These are phyloP conservation scores for Tuberolachnus salignus DNA, from an alignment of 2,888 invertebrate genomes.

Conservation along the genomic window DNA sequence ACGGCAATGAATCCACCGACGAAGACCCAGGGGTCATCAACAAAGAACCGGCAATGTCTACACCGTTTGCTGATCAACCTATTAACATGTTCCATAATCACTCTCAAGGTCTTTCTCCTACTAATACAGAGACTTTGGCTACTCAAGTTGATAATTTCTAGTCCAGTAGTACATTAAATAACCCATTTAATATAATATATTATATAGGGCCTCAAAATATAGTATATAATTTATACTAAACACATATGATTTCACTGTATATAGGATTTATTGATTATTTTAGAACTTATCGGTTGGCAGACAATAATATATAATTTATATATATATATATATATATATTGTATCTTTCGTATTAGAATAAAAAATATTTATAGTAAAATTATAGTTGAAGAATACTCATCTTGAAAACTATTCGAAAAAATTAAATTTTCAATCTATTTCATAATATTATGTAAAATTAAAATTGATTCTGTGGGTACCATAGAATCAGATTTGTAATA, in stretches of 20 bases:
- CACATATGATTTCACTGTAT: not conserved
- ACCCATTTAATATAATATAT: not conserved
- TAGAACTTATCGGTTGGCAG: not conserved
- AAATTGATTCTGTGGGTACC: not conserved
- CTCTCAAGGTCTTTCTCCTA: constrained; percentile 17
- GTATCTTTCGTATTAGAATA: not conserved
- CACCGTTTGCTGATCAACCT: constrained; percentile 32
- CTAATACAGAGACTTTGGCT: constrained; percentile 36
- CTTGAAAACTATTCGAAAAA: not conserved
- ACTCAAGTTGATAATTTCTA: constrained; percentile 49
- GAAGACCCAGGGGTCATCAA: constrained; percentile 27
- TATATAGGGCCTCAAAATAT: not conserved
- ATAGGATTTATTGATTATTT: constrained; percentile 17
- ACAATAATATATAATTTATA: not conserved
- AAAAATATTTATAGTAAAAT: not conserved
- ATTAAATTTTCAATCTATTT: not conserved
- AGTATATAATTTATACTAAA: not conserved
- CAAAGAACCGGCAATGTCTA: constrained; percentile 44
- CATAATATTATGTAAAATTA: not conserved
- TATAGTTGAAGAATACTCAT: not conserved
- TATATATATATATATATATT: no score
- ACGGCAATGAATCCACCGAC: constrained; percentile 5
- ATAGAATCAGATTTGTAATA: not conserved
- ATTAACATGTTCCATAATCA: constrained; percentile 45
- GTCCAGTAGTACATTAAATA: constrained; percentile 11